phyloP scores from a whole-genome alignment of 2,113 vertebrate genomes.

The Platichthys stellatus region DNA sequence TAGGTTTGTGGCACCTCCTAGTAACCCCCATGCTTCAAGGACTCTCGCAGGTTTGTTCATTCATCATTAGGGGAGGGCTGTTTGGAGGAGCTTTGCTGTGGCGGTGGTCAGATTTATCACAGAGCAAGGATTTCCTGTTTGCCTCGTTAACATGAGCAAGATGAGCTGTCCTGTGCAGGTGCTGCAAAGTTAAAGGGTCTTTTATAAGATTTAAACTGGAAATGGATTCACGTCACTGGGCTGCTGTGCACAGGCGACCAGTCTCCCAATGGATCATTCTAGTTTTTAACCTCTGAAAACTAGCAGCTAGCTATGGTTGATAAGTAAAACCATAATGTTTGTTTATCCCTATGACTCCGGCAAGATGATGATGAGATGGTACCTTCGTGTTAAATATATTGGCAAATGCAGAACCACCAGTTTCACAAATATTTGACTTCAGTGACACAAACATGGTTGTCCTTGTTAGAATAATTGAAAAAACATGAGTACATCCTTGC shows the following conservation, averaged over 20 bases:
- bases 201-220: conserved; percentile 24
- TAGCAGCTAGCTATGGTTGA: too few species aligned
- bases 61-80: conserved; percentile 58
- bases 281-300: background rate
- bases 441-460: too few species aligned
- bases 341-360: too few species aligned
- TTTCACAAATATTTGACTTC: too few species aligned
- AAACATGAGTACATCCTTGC: too few species aligned
- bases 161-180: conserved; percentile 49
- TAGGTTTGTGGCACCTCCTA: conserved; percentile 63
- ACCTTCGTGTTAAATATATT: too few species aligned
- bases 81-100: conserved; percentile 44
- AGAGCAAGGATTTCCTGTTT: conserved; percentile 12
- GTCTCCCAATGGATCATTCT: background rate
- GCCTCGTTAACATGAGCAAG: conserved; percentile 56
- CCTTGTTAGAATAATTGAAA: too few species aligned
- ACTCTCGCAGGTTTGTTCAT: conserved; percentile 60
- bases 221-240: conserved; percentile 38
- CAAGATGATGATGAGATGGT: too few species aligned
- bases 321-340: too few species aligned
- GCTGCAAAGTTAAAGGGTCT: conserved; percentile 34
- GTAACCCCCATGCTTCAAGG: conserved; percentile 72
- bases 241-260: background rate
- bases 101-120: conserved; percentile 62
- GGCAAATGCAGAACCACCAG: too few species aligned